Base-by-base conservation (phyloP, 1,140 invertebrate genomes). In the Zaprionus africanus region DNA sequence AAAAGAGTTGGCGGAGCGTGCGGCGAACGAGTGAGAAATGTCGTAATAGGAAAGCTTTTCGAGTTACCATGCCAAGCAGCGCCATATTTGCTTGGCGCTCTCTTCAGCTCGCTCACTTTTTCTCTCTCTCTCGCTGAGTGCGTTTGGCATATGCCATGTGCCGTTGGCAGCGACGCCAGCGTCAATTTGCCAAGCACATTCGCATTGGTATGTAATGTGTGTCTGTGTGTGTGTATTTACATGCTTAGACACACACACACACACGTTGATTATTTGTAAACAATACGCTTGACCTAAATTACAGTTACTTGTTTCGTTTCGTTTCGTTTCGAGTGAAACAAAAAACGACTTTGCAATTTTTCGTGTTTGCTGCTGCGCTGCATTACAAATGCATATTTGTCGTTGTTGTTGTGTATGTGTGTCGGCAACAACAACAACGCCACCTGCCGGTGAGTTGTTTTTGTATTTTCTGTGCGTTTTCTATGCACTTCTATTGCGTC, bases 211-310 rank as follows among this genome's bases (percentile, higher is more conserved):
- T 62, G n/a, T 57, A 26, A 17, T 62, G n/a, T 57, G 28, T 81
- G 41, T 53, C 17, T 58, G 41, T 24, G 22, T 19, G 28, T 26
- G 24, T 65, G 24, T 60, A 22, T 68, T 62, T 63, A 34, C 51
- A 62, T 43, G 53, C 51, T 38, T 12, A 74, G 34, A 68, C 63
- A 72, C 22, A 65, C 26, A 65, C 76, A 78, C 76, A 64, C 22
- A 65, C 76, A 78, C 76, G 71, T 88, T 91, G 78, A 92, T 86
- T 88, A 90, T 91, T 92, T 92, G 91, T 92, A 92, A 92, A 92
- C 91, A 92, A 92, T 92, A 92, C 87, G 91, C 91, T 92, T 92
- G 91, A 92, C 91, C 91, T 92, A 92, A 92, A 92, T 92, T 92
- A 91, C 90, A 86, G 85, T 86, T 91, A 86, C 90, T 91, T 91